Evolutionary conservation across 2,888 invertebrate species (phyloP), one percentile per base, ranked within the genome.

Genomic region (Apamea sordens): DNA sequence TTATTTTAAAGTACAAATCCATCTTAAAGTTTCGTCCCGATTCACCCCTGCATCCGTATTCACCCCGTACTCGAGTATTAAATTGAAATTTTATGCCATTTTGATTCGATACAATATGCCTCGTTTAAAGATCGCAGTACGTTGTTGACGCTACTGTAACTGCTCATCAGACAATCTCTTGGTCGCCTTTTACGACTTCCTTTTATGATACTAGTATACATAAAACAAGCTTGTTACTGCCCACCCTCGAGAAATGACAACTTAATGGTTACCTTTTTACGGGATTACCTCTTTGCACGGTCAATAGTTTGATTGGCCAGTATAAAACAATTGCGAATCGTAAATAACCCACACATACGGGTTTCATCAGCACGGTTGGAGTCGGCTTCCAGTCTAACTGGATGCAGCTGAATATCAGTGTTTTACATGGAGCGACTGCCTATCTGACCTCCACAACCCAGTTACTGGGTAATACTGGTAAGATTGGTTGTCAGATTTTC

Each of bases 241-340:
- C 41, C 6, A 44, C 5, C 15, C 67, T 44, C 67, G 5, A 5
- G 5, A 28, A 18, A 44, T 68, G 18, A 28, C n/a, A 28, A 13
- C 3, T 28, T 13, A 47, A 69, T 50, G 28, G 21, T 69, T 50
- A 21, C 8, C 13, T 69, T 69, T 32, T 32, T 32, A 50, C 15
- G 13, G 5, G 24, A 50, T 50, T 13, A 24, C 13, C 50, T 41
- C 71, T n/a, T 44, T 73, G 32, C 32, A 77, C 44, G n/a, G 44
- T 56, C 47, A 56, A 77, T 44, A 56, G 32, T 77, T 65, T 77
- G 32, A 77, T n/a, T 74, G 32, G 28, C 24, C 28, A 64, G 8
- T 18, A 74, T 6, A 47, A 75, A 64, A 74, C 32, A 77, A 53
- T 64, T 75, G 41, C n/a, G 18, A 68, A 63, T 53, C 32, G 18